Evolutionary conservation across 2,113 vertebrate species (phyloP).

Genomic region (Nothocercus julius): DNA sequence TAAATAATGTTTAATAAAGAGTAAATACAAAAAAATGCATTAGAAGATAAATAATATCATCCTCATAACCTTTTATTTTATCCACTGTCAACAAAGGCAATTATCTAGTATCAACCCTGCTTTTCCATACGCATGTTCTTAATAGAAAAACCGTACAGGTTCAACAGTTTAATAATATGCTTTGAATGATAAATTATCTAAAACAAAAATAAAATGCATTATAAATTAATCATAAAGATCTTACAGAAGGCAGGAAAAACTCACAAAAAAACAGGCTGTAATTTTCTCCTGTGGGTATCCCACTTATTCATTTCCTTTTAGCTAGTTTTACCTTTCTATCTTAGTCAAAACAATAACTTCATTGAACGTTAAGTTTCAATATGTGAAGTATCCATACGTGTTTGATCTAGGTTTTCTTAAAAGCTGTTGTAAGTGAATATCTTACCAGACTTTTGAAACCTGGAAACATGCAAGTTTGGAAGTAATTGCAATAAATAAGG

Average conservation of each 20-base stretch:
- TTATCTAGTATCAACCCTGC: not conserved
- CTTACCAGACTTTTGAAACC: not conserved
- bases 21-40: not conserved
- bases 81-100: not conserved
- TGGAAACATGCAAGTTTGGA: not conserved
- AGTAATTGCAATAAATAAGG: not conserved
- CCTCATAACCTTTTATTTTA: not conserved
- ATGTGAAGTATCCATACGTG: no score
- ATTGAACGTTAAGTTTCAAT: no score
- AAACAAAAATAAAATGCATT: not conserved
- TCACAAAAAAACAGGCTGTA: not conserved
- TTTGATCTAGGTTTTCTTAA: no score
- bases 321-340: not conserved
- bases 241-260: not conserved
- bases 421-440: not conserved
- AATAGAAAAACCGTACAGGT: not conserved
- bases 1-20: not conserved
- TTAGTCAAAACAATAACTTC: not conserved
- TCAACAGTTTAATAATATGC: not conserved
- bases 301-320: not conserved
- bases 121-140: not conserved
- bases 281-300: not conserved
- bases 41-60: not conserved
- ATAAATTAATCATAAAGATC: not conserved
- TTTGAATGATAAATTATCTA: not conserved